Percentiles rank a stretch among this genome's conserved stretches.
Evolutionary conservation across 2,888 invertebrate species (phyloP).

Genomic region (Mythimna vitellina): DNA sequence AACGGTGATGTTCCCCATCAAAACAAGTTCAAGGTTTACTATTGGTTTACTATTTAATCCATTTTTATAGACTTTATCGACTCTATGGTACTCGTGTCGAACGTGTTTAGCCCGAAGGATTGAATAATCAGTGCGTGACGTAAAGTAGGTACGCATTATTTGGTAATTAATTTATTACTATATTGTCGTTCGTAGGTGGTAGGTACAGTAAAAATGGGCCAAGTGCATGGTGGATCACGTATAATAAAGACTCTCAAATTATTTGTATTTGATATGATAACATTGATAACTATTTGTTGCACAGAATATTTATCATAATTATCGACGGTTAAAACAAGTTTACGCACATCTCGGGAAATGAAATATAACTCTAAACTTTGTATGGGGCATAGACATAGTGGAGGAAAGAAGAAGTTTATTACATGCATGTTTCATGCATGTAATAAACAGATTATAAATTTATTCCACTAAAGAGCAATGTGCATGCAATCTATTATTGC

Average conservation of each 20-base stretch:
- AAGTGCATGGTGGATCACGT: neutral
- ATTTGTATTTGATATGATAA: neutral
- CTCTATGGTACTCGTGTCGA: neutral
- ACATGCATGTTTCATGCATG: too few relatives aligned
- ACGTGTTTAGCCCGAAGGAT: neutral
- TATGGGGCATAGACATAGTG: neutral
- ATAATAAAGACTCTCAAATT: neutral
- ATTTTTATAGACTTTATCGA: neutral
- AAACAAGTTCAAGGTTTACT: neutral
- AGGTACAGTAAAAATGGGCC: neutral
- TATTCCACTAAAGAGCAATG: neutral
- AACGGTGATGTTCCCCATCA: neutral
- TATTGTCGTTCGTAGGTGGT: neutral
- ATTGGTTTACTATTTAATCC: too few relatives aligned
- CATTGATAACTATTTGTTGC: neutral
- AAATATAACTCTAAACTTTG: neutral
- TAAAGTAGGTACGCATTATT: neutral
- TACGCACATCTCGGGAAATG: neutral
- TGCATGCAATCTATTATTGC: neutral
- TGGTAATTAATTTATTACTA: neutral
- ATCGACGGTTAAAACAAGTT: neutral
- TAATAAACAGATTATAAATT: neutral
- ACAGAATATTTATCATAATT: neutral
- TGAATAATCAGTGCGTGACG: neutral
- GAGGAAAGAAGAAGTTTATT: too few relatives aligned